A percentile compares a stretch with the other conserved stretches of the same genome.
Evolutionary conservation across 2,888 invertebrate species (phyloP).

Genomic region (Sympetrum striolatum): DNA sequence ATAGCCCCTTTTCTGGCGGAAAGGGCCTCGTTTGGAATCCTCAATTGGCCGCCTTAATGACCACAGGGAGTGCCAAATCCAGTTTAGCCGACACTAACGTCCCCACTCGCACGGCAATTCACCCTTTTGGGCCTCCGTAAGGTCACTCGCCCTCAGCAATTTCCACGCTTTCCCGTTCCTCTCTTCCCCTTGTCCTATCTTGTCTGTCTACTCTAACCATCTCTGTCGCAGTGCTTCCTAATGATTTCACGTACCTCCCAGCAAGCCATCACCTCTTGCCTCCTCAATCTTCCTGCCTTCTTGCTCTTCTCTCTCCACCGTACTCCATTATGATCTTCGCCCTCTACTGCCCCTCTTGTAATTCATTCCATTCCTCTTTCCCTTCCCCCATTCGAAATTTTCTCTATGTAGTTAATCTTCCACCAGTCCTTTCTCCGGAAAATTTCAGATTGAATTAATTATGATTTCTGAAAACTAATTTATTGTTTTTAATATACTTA

Average conservation of each 20-base stretch:
- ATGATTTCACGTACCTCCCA: not conserved
- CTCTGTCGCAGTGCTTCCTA: conserved; percentile 4
- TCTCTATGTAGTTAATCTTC: no score
- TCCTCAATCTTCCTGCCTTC: not conserved
- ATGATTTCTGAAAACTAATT: no score
- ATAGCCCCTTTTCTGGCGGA: not conserved
- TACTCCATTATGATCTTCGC: not conserved
- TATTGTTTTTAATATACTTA: no score
- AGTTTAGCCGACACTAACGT: not conserved
- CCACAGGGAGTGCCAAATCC: not conserved
- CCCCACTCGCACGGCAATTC: not conserved
- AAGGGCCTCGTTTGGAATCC: not conserved
- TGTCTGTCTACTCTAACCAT: not conserved
- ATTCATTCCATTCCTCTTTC: no score
- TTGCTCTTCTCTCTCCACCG: not conserved
- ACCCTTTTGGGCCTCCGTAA: not conserved
- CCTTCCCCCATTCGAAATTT: no score
- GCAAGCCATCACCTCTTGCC: not conserved
- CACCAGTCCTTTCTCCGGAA: no score
- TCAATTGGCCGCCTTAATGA: not conserved
- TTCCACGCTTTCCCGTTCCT: not conserved
- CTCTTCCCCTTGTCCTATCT: not conserved
- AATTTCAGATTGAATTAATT: no score
- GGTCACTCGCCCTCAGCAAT: not conserved
- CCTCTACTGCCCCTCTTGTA: not conserved